Conservation (phyloP, 2,113 vertebrate genomes). For the Istiophorus platypterus region DNA sequence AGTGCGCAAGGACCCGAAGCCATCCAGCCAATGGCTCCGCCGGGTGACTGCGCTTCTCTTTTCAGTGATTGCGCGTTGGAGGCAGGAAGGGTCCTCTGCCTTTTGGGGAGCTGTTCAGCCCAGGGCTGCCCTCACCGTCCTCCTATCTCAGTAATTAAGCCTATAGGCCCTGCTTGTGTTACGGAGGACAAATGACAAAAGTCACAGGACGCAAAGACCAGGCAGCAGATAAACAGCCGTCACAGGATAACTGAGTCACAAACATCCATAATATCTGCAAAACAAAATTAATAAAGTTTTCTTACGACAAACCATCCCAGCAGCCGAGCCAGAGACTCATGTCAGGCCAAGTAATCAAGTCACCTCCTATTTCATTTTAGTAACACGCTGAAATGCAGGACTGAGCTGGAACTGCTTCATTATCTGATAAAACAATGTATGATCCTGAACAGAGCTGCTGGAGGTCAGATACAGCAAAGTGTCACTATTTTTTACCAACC, state of each 20-base stretch:
- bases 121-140: not conserved
- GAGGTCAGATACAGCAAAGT: no score
- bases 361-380: no score
- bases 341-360: no score
- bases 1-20: slow-evolving; percentile 48
- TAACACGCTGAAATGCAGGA: no score
- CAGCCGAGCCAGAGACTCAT: no score
- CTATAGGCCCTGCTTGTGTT: not conserved
- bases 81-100: not conserved
- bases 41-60: slow-evolving; percentile 37
- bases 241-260: not conserved
- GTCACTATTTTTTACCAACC: no score
- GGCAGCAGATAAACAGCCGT: no score
- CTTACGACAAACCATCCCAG: no score
- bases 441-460: not conserved
- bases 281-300: not conserved
- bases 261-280: no score
- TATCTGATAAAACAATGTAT: not conserved
- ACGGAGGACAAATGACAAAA: not conserved
- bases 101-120: not conserved
- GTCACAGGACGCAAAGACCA: not conserved
- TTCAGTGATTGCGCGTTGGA: slow-evolving; percentile 15
- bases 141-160: not conserved
- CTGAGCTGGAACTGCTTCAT: no score
- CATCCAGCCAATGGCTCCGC: slow-evolving; percentile 57